A percentile compares a stretch with the other conserved stretches of the same genome.
Evolutionary conservation across 2,797 vertebrate genomes (phyloP).

Genomic region (Rhabdophis nuchalis): DNA sequence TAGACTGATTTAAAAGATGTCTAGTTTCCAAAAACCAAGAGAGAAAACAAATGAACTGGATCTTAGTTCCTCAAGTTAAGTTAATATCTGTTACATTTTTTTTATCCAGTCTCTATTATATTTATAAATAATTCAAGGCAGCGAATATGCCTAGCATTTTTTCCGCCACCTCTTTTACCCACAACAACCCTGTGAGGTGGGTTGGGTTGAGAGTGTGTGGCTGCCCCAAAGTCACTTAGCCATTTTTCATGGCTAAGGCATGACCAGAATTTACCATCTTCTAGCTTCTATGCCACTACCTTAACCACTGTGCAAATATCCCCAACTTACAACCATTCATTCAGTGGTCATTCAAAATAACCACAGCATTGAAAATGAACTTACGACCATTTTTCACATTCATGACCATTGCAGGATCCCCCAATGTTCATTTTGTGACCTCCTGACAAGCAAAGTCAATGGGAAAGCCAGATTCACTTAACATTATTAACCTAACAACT

Average conservation of each 20-base stretch:
- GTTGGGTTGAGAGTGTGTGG: neutral
- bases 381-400: neutral
- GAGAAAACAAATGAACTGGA: neutral
- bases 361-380: neutral
- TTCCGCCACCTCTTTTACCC: neutral
- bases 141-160: neutral
- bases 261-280: neutral
- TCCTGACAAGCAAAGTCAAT: neutral
- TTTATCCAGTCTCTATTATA: neutral
- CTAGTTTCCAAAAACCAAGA: neutral
- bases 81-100: neutral
- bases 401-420: neutral
- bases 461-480: neutral
- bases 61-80: neutral
- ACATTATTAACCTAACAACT: neutral
- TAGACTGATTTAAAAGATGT: neutral
- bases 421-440: neutral
- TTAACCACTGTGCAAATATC: neutral
- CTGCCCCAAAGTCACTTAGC: neutral
- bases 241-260: neutral
- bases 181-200: neutral
- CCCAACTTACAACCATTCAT: neutral
- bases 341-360: neutral
- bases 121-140: neutral
- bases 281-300: neutral